Evolutionary conservation across 37 sponge, comb jelly and placozoan genomes (phyloP).

Genomic region (Beroe forskalii): DNA sequence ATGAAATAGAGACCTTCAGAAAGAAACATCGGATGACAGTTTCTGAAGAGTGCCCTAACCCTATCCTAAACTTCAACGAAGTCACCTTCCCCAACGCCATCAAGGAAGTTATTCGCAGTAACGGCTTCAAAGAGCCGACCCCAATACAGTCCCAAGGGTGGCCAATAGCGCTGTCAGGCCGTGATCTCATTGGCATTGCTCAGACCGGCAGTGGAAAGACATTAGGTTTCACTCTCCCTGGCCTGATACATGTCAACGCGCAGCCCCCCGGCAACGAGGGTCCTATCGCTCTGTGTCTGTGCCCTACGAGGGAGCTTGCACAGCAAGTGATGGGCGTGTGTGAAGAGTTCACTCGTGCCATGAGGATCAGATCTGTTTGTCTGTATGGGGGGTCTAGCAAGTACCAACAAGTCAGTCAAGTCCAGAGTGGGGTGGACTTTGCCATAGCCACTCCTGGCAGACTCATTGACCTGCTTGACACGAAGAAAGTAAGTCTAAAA

Average conservation of each 20-base stretch:
- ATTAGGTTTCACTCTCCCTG: conserved; percentile 81
- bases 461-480: conserved; percentile 90
- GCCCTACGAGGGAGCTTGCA: conserved; percentile 50
- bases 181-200: conserved; percentile 93
- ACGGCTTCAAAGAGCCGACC: conserved; percentile 84
- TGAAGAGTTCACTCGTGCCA: conserved; percentile 40
- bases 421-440: conserved; percentile 81
- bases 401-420: conserved; percentile 83
- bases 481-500: conserved; percentile 78
- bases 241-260: conserved; percentile 79
- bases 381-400: conserved; percentile 91
- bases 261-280: conserved; percentile 75
- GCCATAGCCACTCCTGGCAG: conserved; percentile 95
- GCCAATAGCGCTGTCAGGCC: conserved; percentile 92
- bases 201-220: conserved; percentile 99
- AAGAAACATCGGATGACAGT: neutral
- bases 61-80: conserved; percentile 80
- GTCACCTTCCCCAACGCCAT: conserved; percentile 79
- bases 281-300: conserved; percentile 47
- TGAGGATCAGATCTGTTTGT: conserved; percentile 74
- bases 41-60: conserved; percentile 70
- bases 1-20: neutral
- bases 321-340: conserved; percentile 59
- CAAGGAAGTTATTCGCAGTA: conserved; percentile 67
- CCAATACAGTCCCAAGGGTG: conserved; percentile 95